Base-by-base conservation (phyloP, 2,797 vertebrate species). In the Bovichtus diacanthus region DNA sequence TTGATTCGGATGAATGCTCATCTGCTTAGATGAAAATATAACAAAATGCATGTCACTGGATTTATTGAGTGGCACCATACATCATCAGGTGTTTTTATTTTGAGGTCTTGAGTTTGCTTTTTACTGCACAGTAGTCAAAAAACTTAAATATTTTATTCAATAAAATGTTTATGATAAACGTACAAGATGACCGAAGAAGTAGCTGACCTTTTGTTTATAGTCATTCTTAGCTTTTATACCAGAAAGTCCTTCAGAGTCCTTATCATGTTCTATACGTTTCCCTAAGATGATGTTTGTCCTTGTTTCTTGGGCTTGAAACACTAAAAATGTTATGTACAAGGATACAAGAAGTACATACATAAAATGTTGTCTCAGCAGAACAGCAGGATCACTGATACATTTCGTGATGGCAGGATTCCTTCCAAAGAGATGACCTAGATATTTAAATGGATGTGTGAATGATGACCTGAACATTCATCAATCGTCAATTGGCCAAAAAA, bases 401-500 rank as follows among this genome's bases (percentile, higher is more conserved):
- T 46, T 65, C 3, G 2, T 44, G 67, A 63, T 3, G 4, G 10
- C 27, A 36, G n/a, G 68, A 39, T 54, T 15, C 23, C 50, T 73
- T 70, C 4, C 2, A 62, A 62, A 64, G 36, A 67, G 56, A 69
- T 73, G 21, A 73, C 9, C 44, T 50, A 43, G 7, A 81, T 77
- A 46, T 70, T 63, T 2, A 65, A 58, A 75, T 69, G 23, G 51
- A 55, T 3, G 39, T 56, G 38, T 81, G 19, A n/a, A 75, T 83
- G 65, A 85, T 71, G 63, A 53, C 36, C 41, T 39, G n/a, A 54
- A n/a, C 13, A 29, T 82, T 62, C 65, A 62, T 88, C 84, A 71
- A 9, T 87, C 19, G 5, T 82, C 61, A 65, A 18, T 44, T 73
- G 65, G 58, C 53, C 56, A 29, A 19, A 23, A 19, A 41, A 29